Conservation (phyloP, 2,113 vertebrate genomes). For the Orthonyx spaldingii region DNA sequence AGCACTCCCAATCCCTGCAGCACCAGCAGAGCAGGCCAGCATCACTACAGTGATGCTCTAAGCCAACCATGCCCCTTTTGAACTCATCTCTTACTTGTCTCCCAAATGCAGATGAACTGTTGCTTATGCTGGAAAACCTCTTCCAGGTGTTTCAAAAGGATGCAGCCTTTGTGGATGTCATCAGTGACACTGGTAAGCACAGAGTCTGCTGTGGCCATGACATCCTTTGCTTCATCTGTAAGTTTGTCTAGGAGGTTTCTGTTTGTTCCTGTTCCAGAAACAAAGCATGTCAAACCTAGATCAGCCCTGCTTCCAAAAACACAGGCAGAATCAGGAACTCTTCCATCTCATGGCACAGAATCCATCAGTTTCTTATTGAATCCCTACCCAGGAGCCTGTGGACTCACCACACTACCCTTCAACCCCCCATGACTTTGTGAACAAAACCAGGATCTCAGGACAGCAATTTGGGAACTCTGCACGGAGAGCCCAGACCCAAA, state of each 20-base stretch:
- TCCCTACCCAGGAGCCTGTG: not conserved
- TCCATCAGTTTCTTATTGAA: not conserved
- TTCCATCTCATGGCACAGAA: not conserved
- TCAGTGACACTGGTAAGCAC: constrained; percentile 38
- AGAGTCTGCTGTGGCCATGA: constrained; percentile 70
- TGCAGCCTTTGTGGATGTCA: constrained; percentile 52
- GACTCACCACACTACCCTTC: not conserved
- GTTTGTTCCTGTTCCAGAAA: constrained; percentile 67
- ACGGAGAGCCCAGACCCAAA: not conserved
- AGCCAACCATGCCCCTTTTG: not conserved
- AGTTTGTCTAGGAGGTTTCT: constrained; percentile 67
- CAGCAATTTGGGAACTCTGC: not conserved
- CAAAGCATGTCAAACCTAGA: not conserved
- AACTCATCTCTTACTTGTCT: constrained; percentile 71
- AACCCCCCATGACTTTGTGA: not conserved
- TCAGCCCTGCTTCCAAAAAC: not conserved
- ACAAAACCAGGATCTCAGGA: not conserved
- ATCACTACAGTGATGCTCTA: not conserved
- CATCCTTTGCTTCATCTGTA: constrained; percentile 63
- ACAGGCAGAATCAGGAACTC: not conserved
- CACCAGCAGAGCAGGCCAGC: not conserved
- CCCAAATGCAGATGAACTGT: constrained; percentile 73
- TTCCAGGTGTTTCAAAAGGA: constrained; percentile 73
- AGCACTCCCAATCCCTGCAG: not conserved
- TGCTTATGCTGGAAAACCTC: constrained; percentile 51